phyloP scores from a whole-genome alignment of 2,888 invertebrate species.

The Cremastinae sp. region DNA sequence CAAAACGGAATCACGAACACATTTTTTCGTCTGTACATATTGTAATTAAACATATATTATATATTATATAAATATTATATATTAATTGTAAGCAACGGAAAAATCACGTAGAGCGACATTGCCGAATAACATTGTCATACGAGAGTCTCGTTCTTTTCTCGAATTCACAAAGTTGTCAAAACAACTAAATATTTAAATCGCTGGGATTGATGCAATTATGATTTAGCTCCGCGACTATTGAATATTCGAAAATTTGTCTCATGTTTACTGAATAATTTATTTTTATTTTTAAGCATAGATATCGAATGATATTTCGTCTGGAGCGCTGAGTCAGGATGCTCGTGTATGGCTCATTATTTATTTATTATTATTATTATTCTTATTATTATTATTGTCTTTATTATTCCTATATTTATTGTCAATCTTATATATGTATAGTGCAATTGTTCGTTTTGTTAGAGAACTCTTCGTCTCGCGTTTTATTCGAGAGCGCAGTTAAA shows the following conservation, averaged over 20 bases:
- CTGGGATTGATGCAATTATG: slow-evolving; percentile 42
- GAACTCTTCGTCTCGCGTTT: slow-evolving; percentile 35
- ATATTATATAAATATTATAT: slow-evolving; percentile 10
- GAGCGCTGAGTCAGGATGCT: no score
- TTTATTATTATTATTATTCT: slow-evolving; percentile 30
- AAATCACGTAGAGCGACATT: slow-evolving; percentile 27
- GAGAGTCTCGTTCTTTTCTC: background rate
- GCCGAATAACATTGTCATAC: slow-evolving; percentile 13
- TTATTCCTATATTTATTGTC: slow-evolving; percentile 48
- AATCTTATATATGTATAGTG: no score
- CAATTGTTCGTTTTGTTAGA: slow-evolving; percentile 35
- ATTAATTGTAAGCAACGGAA: no score
- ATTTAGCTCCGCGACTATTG: slow-evolving; percentile 43
- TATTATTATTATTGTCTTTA: slow-evolving; percentile 33
- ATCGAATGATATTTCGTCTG: no score
- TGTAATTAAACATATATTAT: slow-evolving; percentile 52
- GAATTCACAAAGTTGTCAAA: background rate
- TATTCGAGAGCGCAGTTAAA: slow-evolving; percentile 35
- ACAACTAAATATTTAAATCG: slow-evolving; percentile 1
- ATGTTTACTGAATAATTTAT: slow-evolving; percentile 34
- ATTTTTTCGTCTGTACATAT: slow-evolving; percentile 48
- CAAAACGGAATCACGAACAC: slow-evolving; percentile 12
- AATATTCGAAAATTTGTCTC: slow-evolving; percentile 39
- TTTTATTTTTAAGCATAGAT: slow-evolving; percentile 18
- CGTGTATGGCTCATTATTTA: no score